Conservation (phyloP, 2,797 vertebrate species). For the Manis javanica region DNA sequence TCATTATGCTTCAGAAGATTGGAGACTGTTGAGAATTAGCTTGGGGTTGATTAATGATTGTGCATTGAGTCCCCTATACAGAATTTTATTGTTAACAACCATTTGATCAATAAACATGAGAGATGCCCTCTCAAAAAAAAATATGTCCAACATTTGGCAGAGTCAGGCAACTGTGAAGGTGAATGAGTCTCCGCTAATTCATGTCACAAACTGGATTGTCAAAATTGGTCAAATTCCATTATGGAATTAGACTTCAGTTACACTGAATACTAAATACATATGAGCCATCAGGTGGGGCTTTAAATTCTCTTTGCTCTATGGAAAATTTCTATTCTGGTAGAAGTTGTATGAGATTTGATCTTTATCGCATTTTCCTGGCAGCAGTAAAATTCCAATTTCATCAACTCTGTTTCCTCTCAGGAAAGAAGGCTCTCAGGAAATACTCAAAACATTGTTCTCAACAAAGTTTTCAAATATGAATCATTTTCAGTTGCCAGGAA, state of each 20-base stretch:
- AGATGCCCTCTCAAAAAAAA: slow-evolving; percentile 46
- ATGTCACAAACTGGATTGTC: slow-evolving; percentile 50
- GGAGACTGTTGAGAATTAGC: too few relatives aligned
- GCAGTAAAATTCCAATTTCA: slow-evolving; percentile 76
- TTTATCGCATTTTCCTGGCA: slow-evolving; percentile 22
- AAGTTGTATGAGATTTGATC: slow-evolving; percentile 60
- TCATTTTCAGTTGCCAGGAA: slow-evolving; percentile 71
- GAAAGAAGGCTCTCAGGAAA: slow-evolving; percentile 55
- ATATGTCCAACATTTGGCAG: slow-evolving; percentile 52
- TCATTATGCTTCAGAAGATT: too few relatives aligned
- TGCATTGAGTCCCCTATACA: too few relatives aligned
- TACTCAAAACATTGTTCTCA: slow-evolving; percentile 56
- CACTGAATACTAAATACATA: slow-evolving; percentile 52
- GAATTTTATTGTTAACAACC: too few relatives aligned
- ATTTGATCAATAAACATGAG: too few relatives aligned
- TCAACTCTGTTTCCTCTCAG: slow-evolving; percentile 55
- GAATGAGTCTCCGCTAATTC: slow-evolving; percentile 47
- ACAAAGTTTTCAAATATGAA: slow-evolving; percentile 74
- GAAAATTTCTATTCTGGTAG: slow-evolving; percentile 43
- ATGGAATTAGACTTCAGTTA: slow-evolving; percentile 50
- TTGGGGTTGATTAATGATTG: too few relatives aligned
- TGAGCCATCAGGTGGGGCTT: slow-evolving; percentile 47
- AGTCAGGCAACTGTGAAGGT: slow-evolving; percentile 48
- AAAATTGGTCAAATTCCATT: slow-evolving; percentile 59
- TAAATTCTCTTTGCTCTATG: slow-evolving; percentile 57